Evolutionary conservation across 2,888 invertebrate species (phyloP).

Genomic region (Melinaea menophilus): DNA sequence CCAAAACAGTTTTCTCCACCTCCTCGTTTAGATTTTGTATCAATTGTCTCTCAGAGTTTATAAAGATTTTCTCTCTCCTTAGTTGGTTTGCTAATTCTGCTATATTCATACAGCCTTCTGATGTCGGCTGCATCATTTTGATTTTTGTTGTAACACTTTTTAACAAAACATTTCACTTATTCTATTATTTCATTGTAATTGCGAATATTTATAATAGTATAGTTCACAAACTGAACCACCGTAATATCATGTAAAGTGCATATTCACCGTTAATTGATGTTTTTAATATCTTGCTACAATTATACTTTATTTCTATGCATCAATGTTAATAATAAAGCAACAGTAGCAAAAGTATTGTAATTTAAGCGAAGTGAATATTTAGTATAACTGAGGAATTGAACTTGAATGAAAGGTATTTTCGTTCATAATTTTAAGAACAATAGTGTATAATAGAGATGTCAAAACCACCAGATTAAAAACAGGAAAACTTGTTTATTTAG

Average conservation of each 20-base stretch:
- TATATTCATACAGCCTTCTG: conserved; percentile 72
- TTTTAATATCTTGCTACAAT: background rate
- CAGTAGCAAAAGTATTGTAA: conserved; percentile 30
- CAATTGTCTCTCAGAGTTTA: conserved; percentile 89
- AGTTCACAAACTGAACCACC: conserved; percentile 16
- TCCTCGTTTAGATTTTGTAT: conserved; percentile 87
- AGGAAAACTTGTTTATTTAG: background rate
- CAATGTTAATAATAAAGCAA: background rate
- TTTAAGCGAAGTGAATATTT: conserved; percentile 1
- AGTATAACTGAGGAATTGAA: conserved; percentile 14
- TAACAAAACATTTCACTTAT: conserved; percentile 42
- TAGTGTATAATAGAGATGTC: conserved; percentile 8
- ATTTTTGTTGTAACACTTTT: conserved; percentile 35
- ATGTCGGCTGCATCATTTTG: conserved; percentile 70
- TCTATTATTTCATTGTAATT: conserved; percentile 32
- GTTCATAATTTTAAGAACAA: conserved; percentile 30
- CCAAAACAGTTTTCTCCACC: conserved; percentile 77
- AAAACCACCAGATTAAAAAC: background rate
- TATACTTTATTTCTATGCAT: background rate
- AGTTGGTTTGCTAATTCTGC: conserved; percentile 79
- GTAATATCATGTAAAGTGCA: background rate
- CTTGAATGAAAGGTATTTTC: conserved; percentile 38
- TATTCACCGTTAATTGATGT: background rate
- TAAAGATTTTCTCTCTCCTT: conserved; percentile 91
- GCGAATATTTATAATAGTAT: conserved; percentile 28